Base-by-base conservation (phyloP, 64 coral and sea anemone genomes). In the Actinia tenebrosa region DNA sequence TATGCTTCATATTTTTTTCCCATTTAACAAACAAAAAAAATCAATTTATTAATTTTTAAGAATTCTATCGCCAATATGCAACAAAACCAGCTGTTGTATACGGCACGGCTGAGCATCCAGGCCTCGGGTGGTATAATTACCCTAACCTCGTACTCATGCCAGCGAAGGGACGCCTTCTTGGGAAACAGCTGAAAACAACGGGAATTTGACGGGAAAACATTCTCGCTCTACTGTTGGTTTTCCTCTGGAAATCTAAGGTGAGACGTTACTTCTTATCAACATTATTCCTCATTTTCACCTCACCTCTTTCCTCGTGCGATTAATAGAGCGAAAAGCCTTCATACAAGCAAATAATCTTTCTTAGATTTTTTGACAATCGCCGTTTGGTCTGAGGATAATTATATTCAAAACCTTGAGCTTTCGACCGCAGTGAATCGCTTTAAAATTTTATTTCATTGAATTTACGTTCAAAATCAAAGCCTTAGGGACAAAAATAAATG, bases 101-200 rank as follows among this genome's bases (percentile, higher is more conserved):
- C 22, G 44, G 79, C 44, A 50, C 79, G 16, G 46, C 46, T 81
- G 50, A 81, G 79, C 45, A 1, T 81, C 79, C 79, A 50, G 46
- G 79, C 79, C 79, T 81, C 3, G 79, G 79, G 44, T 81, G 79
- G 77, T 75, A 79, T 79, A 79, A 79, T 79, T 43, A 79, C 77
- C 77, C 5, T 53, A 81, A 45, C 10, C 79, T 81, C 79, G 79
- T 81, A 53, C 14, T 1, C 15, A 81, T 50, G 45, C 6, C 44
- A 17, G 11, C 43, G 79, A 50, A 81, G 43, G 79, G 50, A 81
- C 79, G 79, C 79, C 79, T 75, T 42, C 63, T 8, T 23, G 5
- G n/a, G 20, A 20, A 81, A 81, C 79, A 81, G 79, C 79, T 81
- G 79, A 22, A 81, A 81, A 45, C n/a, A 22, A 81, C 44, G 15